Percentiles rank a stretch among this genome's conserved stretches.
These are phyloP conservation scores for Oligia fasciuncula DNA, from an alignment of 2,888 invertebrate genomes.

Conservation along the genomic window DNA sequence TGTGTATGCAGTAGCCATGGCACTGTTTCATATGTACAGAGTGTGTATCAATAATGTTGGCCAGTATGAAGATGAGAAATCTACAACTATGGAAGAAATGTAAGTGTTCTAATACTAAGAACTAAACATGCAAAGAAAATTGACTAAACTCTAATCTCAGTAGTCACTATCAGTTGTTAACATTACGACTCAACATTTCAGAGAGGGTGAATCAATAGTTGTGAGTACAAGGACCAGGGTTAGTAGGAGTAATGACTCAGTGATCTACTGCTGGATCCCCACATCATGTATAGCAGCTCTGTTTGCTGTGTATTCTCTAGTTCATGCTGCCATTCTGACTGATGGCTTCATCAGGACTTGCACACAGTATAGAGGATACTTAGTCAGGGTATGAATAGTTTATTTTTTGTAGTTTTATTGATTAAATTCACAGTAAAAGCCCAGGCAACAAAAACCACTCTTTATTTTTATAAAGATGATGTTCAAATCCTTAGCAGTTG, in stretches of 20 bases:
- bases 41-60: conserved; percentile 91
- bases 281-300: conserved; percentile 91
- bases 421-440: background rate
- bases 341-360: conserved; percentile 94
- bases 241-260: conserved; percentile 89
- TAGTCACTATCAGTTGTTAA: conserved; percentile 4
- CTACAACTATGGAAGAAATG: conserved; percentile 87
- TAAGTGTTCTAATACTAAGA: conserved; percentile 69
- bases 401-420: background rate
- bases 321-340: conserved; percentile 92
- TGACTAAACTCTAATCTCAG: background rate
- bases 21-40: conserved; percentile 92
- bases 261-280: conserved; percentile 93
- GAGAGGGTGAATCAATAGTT: conserved; percentile 92
- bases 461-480: background rate
- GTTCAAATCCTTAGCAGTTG: background rate
- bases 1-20: conserved; percentile 91
- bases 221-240: conserved; percentile 91
- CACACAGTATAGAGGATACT: conserved; percentile 92
- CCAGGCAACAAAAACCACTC: background rate
- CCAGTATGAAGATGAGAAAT: conserved; percentile 87
- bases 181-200: conserved; percentile 77
- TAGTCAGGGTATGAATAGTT: conserved; percentile 88
- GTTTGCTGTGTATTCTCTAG: conserved; percentile 91
- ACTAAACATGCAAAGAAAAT: background rate